Base-by-base conservation (phyloP, 2,888 invertebrate species). In the Scaeva pyrastri region DNA sequence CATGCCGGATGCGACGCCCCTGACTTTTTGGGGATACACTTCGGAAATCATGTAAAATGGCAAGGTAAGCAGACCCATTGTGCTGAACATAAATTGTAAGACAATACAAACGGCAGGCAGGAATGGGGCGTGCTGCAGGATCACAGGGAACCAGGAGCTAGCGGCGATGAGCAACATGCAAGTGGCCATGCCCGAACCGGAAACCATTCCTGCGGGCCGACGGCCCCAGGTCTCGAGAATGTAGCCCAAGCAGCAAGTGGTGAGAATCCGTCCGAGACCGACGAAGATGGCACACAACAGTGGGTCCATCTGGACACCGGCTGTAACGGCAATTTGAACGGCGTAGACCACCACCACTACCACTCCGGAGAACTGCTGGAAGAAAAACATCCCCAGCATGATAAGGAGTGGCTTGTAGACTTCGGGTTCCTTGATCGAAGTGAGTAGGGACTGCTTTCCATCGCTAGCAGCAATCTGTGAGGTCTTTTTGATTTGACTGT, bases 1-100 rank as follows among this genome's bases (percentile, higher is more conserved):
- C 26, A 95, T 93, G 0, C 96, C 95, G 0, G 95, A 95, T 0
- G 96, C 96, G 4, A 95, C 90, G 5, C 95, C 96, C n/a, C 95
- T 92, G 0, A 94, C 93, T 70, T 93, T 93, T 2, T 94, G 93
- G 0, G 96, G 94, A 90, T 95, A 96, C 0, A 96, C 93, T 92
- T 96, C 96, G 0, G 96, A 96, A 88, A 95, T 95, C 94, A 96
- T 94, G 60, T 95, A 94, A 95, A 96, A 96, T 0, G 96, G 96
- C 79, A 96, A 90, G 2, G 96, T 95, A 10, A 95, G 81, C 62
- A 92, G 88, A 41, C 96, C 92, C 88, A 91, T 90, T 2, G 91
- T 92, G 88, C 90, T 95, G 92, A 72, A 96, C 89, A 90, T 94
- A 93, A 87, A 93, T 90, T 88, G 91, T 3, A 91, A 82, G 3